Percentiles rank a stretch among this genome's conserved stretches.
Evolutionary conservation across 2,888 invertebrate genomes (phyloP).

Genomic region (Ischnus inquisitorius): DNA sequence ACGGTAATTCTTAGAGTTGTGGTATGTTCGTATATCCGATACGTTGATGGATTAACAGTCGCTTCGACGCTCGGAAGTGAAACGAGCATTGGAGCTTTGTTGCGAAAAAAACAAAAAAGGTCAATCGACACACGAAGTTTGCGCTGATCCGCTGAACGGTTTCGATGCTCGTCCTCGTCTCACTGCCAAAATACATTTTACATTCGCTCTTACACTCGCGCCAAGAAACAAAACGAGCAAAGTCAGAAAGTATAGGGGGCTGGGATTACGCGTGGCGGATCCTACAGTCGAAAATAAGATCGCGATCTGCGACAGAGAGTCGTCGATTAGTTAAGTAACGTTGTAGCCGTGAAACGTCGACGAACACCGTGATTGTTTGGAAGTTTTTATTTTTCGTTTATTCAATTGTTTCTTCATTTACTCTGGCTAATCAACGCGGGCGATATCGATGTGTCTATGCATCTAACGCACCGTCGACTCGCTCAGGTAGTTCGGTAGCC

Average conservation of each 20-base stretch:
- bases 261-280: constrained; percentile 44
- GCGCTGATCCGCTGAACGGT: not conserved
- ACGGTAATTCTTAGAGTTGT: constrained; percentile 64
- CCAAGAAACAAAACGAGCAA: constrained; percentile 6
- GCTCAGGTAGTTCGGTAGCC: constrained; percentile 8
- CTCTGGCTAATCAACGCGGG: constrained; percentile 17
- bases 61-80: constrained; percentile 50
- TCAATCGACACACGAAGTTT: not conserved
- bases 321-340: constrained; percentile 80
- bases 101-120: not conserved
- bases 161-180: constrained; percentile 45
- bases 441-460: not conserved
- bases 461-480: not conserved
- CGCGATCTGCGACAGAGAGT: constrained; percentile 23
- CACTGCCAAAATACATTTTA: constrained; percentile 44
- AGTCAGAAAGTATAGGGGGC: not conserved
- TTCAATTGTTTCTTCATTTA: not conserved
- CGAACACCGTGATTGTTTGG: constrained; percentile 74
- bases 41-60: constrained; percentile 54
- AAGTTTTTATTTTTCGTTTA: constrained; percentile 61
- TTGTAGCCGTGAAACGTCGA: constrained; percentile 76
- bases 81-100: constrained; percentile 50
- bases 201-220: constrained; percentile 13
- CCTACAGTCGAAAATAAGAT: not conserved
- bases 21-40: constrained; percentile 60